These are phyloP conservation scores for Parnassius smintheus DNA, from an alignment of 2,888 invertebrate species.

Conservation along the genomic window DNA sequence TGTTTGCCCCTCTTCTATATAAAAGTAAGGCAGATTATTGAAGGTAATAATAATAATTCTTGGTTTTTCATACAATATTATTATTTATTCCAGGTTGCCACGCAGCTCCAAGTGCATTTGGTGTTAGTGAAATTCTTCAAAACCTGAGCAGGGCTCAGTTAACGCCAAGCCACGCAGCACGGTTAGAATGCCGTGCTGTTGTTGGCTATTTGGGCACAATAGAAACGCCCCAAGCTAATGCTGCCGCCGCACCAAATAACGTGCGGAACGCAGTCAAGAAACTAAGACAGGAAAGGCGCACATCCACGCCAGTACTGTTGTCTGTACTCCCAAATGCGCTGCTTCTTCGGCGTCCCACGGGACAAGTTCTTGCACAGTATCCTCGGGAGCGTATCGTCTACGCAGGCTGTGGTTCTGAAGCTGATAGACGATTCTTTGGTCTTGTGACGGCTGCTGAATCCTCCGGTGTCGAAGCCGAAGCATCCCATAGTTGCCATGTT, in stretches of 20 bases:
- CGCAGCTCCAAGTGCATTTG: constrained; percentile 65
- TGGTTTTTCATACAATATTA: background rate
- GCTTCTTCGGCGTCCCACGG: constrained; percentile 88
- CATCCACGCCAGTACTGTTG: constrained; percentile 91
- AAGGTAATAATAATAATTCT: no score
- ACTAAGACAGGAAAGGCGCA: constrained; percentile 92
- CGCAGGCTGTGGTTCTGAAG: constrained; percentile 94
- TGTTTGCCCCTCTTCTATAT: no score
- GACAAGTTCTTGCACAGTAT: constrained; percentile 91
- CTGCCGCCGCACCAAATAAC: constrained; percentile 87
- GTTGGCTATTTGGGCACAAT: constrained; percentile 98
- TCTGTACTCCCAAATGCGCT: constrained; percentile 91
- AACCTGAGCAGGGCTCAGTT: constrained; percentile 65
- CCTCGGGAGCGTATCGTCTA: constrained; percentile 92
- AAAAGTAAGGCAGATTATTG: no score
- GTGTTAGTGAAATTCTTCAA: constrained; percentile 69
- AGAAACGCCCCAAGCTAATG: constrained; percentile 93
- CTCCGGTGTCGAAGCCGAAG: constrained; percentile 61
- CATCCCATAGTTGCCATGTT: constrained; percentile 95
- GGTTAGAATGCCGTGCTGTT: constrained; percentile 90
- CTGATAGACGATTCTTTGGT: constrained; percentile 95
- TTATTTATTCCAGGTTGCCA: constrained; percentile 59
- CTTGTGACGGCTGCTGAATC: constrained; percentile 91
- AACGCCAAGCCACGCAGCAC: constrained; percentile 63
- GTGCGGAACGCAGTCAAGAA: constrained; percentile 94